Conservation (phyloP, 2,113 vertebrate species). For the Noturus placidus region DNA sequence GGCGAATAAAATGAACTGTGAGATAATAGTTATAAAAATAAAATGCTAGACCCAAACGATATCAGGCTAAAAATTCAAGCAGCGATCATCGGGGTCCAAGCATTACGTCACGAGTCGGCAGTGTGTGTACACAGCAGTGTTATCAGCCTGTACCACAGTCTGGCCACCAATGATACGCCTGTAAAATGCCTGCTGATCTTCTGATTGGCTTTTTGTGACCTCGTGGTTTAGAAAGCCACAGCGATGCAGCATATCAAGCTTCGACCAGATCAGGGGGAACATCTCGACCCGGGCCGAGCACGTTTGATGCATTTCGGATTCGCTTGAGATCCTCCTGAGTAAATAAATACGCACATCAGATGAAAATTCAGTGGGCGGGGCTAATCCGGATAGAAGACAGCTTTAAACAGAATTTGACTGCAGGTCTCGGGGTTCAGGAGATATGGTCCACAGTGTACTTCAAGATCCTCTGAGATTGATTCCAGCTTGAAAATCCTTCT, state of each 20-base stretch:
- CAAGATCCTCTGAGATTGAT: not conserved
- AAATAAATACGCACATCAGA: not conserved
- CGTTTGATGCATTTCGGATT: not conserved
- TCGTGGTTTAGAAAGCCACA: not conserved
- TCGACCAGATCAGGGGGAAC: not conserved
- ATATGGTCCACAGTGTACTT: not conserved
- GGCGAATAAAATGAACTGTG: not conserved
- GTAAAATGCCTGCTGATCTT: not conserved
- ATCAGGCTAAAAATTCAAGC: not conserved
- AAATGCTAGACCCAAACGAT: not conserved
- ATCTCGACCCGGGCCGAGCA: not conserved
- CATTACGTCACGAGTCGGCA: not conserved
- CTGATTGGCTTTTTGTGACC: not conserved
- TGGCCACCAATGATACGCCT: not conserved
- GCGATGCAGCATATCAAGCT: not conserved
- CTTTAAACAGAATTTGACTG: not conserved
- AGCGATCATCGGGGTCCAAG: constrained; percentile 6
- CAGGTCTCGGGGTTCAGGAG: not conserved
- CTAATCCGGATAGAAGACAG: not conserved
- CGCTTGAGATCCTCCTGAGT: not conserved
- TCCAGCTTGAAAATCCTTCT: not conserved
- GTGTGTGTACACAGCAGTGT: not conserved
- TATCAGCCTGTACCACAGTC: not conserved
- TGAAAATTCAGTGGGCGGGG: not conserved
- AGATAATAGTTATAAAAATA: not conserved